Evolutionary conservation across 2,113 vertebrate genomes (phyloP).

Genomic region (Upupa epops): DNA sequence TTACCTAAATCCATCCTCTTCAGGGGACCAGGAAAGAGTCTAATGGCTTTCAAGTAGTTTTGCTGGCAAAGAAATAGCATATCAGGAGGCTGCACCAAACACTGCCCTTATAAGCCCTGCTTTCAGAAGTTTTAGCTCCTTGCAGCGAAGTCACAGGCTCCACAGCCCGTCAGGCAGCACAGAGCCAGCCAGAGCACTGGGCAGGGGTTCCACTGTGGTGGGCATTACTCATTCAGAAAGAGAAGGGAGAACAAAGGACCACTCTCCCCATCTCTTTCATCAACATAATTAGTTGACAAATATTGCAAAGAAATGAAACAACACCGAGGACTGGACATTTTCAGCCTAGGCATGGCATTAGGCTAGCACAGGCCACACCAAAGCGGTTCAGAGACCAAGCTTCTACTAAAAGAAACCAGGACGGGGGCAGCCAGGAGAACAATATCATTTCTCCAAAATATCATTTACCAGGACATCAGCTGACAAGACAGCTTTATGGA

Average conservation of each 20-base stretch:
- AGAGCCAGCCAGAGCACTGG: not conserved
- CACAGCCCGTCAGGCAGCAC: not conserved
- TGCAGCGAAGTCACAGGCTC: not conserved
- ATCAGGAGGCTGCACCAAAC: not conserved
- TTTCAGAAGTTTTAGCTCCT: not conserved
- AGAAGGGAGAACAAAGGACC: not conserved
- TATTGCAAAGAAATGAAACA: not conserved
- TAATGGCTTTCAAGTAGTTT: conserved; percentile 76
- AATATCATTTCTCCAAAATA: not conserved
- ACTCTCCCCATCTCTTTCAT: not conserved
- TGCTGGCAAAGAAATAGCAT: conserved; percentile 40
- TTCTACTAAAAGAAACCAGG: not conserved
- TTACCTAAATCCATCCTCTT: conserved; percentile 78
- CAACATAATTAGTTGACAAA: not conserved
- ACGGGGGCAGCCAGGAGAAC: not conserved
- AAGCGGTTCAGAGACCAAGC: not conserved
- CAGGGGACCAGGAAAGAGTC: conserved; percentile 74
- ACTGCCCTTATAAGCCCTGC: accelerated
- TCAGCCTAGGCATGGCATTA: accelerated
- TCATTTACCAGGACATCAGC: not conserved
- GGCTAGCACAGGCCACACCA: not conserved
- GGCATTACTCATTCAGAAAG: not conserved
- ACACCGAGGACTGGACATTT: not conserved
- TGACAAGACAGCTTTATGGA: not conserved
- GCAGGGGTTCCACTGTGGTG: not conserved